Evolutionary conservation across 2,888 invertebrate genomes (phyloP), one percentile per base, ranked within the genome.

Genomic region (Idaea straminata): DNA sequence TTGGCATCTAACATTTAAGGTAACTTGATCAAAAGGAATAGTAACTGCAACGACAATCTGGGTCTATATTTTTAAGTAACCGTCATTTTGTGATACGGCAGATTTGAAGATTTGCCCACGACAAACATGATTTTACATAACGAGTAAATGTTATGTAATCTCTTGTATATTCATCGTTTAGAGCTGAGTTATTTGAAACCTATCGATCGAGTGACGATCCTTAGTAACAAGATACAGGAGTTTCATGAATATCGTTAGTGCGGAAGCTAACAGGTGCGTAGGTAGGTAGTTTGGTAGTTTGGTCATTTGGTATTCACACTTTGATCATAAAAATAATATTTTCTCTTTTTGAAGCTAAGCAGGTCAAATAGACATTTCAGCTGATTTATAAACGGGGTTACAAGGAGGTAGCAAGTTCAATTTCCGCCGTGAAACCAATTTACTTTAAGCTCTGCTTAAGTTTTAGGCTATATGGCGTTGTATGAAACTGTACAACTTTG

Each of bases 131-230:
- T 2, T 7, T 47, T 47, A 47, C 10, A 13, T 47, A 47, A 7
- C 47, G 47, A 13, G 47, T 47, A 7, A 47, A 47, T 47, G 47
- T 47, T 47, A 47, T 47, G 47, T 47, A 47, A 47, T 10, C 47
- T 47, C 47, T 7, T 7, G 47, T 47, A 13, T 47, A 47, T 47
- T 13, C 47, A 47, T 47, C 47, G 47, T 47, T 47, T 47, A 47
- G 5, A 47, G 47, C 47, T 47, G 47, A 47, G 47, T 47, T 47
- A 47, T 47, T 47, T 47, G 47, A 47, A 47, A 47, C 47, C 47
- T 47, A 47, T 47, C 47, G 47, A 47, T 47, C 47, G 47, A 47
- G 47, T 47, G 47, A 47, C 47, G 47, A 47, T 47, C 47, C 47
- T 47, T 47, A 47, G 47, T 47, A 47, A 47, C 5, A 10, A 47